A percentile compares a stretch with the other conserved stretches of the same genome.
phyloP scores from a whole-genome alignment of 2,888 invertebrate genomes.

The Onthophagus sagittarius region DNA sequence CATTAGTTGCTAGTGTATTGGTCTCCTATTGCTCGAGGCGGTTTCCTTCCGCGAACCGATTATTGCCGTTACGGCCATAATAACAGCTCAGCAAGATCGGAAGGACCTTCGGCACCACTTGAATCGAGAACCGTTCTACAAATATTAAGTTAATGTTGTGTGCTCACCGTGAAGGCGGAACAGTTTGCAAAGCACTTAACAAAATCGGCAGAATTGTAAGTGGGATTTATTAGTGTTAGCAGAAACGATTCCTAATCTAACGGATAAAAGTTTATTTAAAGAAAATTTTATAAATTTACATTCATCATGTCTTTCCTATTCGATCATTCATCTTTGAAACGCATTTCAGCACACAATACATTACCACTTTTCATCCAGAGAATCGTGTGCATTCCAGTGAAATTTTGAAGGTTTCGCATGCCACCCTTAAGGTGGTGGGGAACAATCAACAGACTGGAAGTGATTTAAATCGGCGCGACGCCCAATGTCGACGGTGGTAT shows the following conservation, averaged over 20 bases:
- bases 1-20: background rate
- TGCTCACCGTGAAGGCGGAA: background rate
- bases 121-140: background rate
- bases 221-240: background rate
- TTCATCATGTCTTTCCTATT: background rate
- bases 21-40: background rate
- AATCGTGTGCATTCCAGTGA: background rate
- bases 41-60: background rate
- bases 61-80: background rate
- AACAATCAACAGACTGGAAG: conserved; percentile 42
- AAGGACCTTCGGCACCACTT: background rate
- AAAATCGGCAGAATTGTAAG: background rate
- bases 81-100: background rate
- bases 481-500: conserved; percentile 34
- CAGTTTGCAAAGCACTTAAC: background rate
- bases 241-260: background rate
- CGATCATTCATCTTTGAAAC: background rate
- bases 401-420: background rate
- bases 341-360: background rate
- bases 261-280: background rate
- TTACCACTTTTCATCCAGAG: background rate
- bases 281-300: background rate
- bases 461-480: conserved; percentile 37
- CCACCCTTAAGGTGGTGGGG: conserved; percentile 34
- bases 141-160: background rate